Evolutionary conservation across 1,140 invertebrate species (phyloP).

Genomic region (Drosophila pruinosa): DNA sequence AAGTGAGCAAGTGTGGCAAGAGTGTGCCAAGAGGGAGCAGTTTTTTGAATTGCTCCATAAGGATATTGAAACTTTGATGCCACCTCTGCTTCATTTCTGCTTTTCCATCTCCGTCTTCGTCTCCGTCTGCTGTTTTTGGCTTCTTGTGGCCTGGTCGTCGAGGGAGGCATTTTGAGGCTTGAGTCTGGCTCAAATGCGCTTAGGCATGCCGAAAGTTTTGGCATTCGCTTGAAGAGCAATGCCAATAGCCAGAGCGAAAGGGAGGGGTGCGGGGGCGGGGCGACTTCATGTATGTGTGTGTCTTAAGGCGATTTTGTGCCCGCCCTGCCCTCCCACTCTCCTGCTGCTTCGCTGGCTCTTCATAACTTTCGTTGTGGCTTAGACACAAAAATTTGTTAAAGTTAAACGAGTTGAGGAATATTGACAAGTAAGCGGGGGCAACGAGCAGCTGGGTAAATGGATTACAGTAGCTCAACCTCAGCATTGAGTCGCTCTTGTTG

Average conservation of each 20-base stretch:
- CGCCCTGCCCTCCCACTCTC: background rate
- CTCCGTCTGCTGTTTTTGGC: background rate
- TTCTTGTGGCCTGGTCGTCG: slow-evolving; percentile 14
- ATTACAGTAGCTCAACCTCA: slow-evolving; percentile 2
- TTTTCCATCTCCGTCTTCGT: background rate
- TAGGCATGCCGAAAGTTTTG: slow-evolving; percentile 32
- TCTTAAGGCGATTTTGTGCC: slow-evolving; percentile 14
- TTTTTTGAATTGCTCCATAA: slow-evolving; percentile 28
- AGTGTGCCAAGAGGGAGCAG: slow-evolving; percentile 19
- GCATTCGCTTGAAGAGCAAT: background rate
- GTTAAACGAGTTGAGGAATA: slow-evolving; percentile 57
- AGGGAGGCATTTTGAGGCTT: slow-evolving; percentile 28
- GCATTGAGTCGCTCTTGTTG: background rate
- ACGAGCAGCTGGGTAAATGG: too few relatives aligned
- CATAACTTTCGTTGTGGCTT: slow-evolving; percentile 53
- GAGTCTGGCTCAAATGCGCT: slow-evolving; percentile 38
- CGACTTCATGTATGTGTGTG: background rate
- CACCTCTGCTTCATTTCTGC: background rate
- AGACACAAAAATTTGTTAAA: slow-evolving; percentile 57
- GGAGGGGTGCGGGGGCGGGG: background rate
- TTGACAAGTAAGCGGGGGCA: slow-evolving; percentile 17
- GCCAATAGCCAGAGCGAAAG: background rate
- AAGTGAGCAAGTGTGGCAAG: background rate
- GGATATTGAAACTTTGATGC: slow-evolving; percentile 40
- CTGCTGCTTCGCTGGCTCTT: slow-evolving; percentile 11